Evolutionary conservation across 2,113 vertebrate species (phyloP).

Genomic region (Cynopterus brachyotis): DNA sequence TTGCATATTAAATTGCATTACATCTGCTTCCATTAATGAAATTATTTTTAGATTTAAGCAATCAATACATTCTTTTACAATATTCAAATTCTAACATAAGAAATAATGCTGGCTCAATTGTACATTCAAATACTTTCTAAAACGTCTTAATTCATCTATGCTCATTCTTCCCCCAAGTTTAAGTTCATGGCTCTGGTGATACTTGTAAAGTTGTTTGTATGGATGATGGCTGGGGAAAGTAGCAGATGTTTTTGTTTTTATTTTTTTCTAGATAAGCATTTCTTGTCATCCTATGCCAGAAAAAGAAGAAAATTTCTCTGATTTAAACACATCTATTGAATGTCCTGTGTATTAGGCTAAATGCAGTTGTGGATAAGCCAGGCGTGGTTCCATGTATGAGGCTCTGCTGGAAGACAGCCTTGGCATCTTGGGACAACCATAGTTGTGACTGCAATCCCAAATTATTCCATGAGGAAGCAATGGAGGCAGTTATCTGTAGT

Average conservation of each 20-base stretch:
- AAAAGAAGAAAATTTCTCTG: conserved; percentile 33
- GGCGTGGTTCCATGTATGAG: background rate
- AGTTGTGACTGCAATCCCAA: conserved; percentile 45
- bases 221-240: background rate
- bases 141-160: background rate
- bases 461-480: conserved; percentile 38
- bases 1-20: conserved; percentile 58
- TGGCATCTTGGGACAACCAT: conserved; percentile 19
- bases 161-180: background rate
- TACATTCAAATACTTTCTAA: conserved; percentile 17
- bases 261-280: background rate
- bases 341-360: background rate
- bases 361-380: background rate
- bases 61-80: conserved; percentile 16
- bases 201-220: background rate
- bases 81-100: conserved; percentile 29
- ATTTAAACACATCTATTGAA: conserved; percentile 20
- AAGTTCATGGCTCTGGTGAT: background rate
- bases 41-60: conserved; percentile 67
- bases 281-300: background rate
- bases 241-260: background rate
- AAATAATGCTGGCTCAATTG: background rate
- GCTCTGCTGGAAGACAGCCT: background rate
- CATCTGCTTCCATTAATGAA: conserved; percentile 53
- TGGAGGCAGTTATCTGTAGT: background rate